Base-by-base conservation (phyloP, 2,797 vertebrate genomes). In the Halcyon badia region DNA sequence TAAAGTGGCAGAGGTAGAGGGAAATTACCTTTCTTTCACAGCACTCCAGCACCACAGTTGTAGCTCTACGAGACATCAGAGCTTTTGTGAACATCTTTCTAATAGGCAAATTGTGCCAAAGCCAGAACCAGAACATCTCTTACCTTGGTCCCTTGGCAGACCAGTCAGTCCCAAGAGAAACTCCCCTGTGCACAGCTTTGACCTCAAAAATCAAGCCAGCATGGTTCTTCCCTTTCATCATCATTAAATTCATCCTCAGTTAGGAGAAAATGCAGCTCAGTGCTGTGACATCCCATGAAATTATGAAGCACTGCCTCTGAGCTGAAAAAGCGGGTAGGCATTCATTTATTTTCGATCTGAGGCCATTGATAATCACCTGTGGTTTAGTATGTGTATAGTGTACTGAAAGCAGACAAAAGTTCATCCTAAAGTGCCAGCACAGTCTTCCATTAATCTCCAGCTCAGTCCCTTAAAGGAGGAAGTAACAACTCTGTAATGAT, bases 401-500 rank as follows among this genome's bases (percentile, higher is more conserved):
- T 57, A 91, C 89, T 88, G 72, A 83, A 97, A 96, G 97, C 4
- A 95, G 93, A 84, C 83, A 92, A 94, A 94, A 96, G 89, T 97
- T 95, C 95, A 96, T 61, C 83, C 94, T 80, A 62, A 93, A 97
- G 84, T 92, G 87, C 96, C 95, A 96, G 70, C 89, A 93, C 82
- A 94, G 58, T 33, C 83, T 94, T 92, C 84, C 93, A 98, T 96
- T 98, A 94, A 97, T 98, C 92, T 97, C 93, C 93, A 86, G 89
- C 90, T 94, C 94, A 93, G 94, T 95, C 95, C 97, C 95, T 97
- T 90, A 83, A 97, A 96, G 83, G 93, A 98, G 97, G 95, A 98
- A 97, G 95, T 97, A 97, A 94, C 90, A 97, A 92, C n/a, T 91
- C 94, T 96, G 97, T 96, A 94, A 97, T 97, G 96, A 97, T 97